These are phyloP conservation scores for Pseudolycoriella hygida DNA, from an alignment of 2,888 invertebrate species.

Conservation along the genomic window DNA sequence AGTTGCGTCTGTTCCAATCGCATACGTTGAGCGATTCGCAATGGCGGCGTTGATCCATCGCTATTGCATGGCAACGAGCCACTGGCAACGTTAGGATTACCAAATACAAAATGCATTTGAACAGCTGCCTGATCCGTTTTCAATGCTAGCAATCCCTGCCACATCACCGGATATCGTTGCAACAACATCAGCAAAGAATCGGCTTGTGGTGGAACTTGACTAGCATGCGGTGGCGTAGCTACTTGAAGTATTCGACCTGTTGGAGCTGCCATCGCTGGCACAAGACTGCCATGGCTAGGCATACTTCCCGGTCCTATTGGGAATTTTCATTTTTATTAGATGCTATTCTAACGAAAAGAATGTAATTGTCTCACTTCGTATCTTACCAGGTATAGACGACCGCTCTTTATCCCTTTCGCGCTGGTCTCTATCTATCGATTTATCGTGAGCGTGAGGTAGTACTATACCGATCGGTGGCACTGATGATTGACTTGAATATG, in stretches of 20 bases:
- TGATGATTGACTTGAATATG: constrained; percentile 11
- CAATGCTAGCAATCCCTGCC: constrained; percentile 87
- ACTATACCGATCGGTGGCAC: background rate
- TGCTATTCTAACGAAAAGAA: background rate
- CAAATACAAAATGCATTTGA: constrained; percentile 97
- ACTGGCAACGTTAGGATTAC: constrained; percentile 76
- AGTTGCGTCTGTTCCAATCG: constrained; percentile 88
- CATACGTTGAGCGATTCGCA: constrained; percentile 95
- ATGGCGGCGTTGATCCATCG: constrained; percentile 66
- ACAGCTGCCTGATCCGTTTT: constrained; percentile 96
- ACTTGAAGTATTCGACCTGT: constrained; percentile 21
- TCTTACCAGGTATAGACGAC: constrained; percentile 16
- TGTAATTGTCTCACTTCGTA: background rate
- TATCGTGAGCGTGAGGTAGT: background rate
- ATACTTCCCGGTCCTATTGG: constrained; percentile 14
- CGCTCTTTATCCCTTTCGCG: constrained; percentile 15
- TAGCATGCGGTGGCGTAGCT: constrained; percentile 45
- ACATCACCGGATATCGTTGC: constrained; percentile 90
- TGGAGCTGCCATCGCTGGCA: constrained; percentile 18
- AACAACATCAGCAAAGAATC: constrained; percentile 67
- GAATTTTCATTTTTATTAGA: background rate
- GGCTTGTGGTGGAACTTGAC: constrained; percentile 65
- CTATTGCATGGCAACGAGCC: constrained; percentile 72
- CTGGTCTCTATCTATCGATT: background rate
- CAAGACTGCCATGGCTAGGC: constrained; percentile 18